These are phyloP conservation scores for Hyperopisus bebe DNA, from an alignment of 2,113 vertebrate genomes.

Conservation along the genomic window DNA sequence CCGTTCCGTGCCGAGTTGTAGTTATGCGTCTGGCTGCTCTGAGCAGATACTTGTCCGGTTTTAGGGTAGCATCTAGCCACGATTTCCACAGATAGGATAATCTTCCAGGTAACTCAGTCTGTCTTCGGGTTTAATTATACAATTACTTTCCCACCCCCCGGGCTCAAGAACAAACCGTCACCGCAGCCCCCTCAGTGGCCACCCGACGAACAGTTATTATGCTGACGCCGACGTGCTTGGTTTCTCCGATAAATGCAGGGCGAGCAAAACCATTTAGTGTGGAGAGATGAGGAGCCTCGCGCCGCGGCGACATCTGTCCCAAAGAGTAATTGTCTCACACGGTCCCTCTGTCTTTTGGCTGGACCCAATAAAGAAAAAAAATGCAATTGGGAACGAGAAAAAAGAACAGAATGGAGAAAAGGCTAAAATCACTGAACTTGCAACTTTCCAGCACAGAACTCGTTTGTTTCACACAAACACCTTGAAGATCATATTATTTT, in stretches of 20 bases:
- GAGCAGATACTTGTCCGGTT: not conserved
- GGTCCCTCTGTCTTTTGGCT: conserved; percentile 28
- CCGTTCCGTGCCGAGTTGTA: not conserved
- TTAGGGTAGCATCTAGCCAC: not conserved
- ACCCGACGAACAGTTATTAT: conserved; percentile 23
- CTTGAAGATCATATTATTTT: conserved; percentile 26
- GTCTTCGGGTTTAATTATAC: not conserved
- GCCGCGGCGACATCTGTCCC: conserved; percentile 38
- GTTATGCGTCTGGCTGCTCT: not conserved
- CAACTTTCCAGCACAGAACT: conserved; percentile 32
- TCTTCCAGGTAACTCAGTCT: not conserved
- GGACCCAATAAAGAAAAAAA: not conserved
- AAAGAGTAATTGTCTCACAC: conserved; percentile 41
- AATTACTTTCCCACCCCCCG: not conserved
- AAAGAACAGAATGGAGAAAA: conserved; percentile 29
- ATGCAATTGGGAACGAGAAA: not conserved
- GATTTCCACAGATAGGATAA: not conserved
- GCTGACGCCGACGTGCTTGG: conserved; percentile 20
- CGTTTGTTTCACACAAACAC: conserved; percentile 34
- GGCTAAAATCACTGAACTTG: conserved; percentile 36
- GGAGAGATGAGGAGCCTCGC: conserved; percentile 32
- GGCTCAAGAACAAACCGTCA: not conserved
- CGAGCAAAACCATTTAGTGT: conserved; percentile 42
- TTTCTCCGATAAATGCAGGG: conserved; percentile 39
- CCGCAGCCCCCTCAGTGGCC: not conserved